phyloP scores from a whole-genome alignment of 2,888 invertebrate species.

The Petrophora chlorosata region DNA sequence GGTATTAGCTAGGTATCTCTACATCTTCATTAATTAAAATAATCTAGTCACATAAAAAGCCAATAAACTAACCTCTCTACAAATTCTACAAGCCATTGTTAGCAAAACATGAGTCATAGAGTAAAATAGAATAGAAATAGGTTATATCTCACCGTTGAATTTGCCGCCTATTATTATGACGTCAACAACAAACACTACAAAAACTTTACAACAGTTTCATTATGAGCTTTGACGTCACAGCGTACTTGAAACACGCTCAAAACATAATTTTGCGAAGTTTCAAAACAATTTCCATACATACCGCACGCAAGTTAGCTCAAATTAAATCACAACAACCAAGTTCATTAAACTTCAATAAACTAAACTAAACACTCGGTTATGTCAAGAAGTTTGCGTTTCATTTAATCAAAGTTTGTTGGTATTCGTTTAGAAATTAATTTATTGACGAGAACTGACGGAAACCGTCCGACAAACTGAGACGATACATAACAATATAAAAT shows the following conservation, averaged over 20 bases:
- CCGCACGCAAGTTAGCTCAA: neutral
- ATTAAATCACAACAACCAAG: constrained; percentile 4
- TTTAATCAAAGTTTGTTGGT: constrained; percentile 8
- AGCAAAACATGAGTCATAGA: constrained; percentile 47
- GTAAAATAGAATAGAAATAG: constrained; percentile 42
- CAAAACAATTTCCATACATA: constrained; percentile 10
- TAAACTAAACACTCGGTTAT: constrained; percentile 5
- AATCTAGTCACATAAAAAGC: constrained; percentile 1
- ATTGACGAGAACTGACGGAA: constrained; percentile 31
- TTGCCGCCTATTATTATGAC: constrained; percentile 52
- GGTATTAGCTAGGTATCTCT: neutral
- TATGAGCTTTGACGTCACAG: neutral
- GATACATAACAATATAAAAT: constrained; percentile 53
- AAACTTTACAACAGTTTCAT: constrained; percentile 5
- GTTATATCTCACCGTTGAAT: constrained; percentile 49
- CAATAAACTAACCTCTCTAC: constrained; percentile 25
- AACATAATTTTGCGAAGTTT: constrained; percentile 15
- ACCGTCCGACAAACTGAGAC: constrained; percentile 36
- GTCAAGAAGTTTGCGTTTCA: neutral
- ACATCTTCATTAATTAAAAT: neutral
- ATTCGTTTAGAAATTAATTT: constrained; percentile 12
- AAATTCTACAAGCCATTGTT: constrained; percentile 44
- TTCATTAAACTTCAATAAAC: neutral
- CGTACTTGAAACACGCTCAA: neutral
- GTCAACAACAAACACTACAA: constrained; percentile 33